Conservation (phyloP, 2,113 vertebrate species). For the Bombycilla garrulus region DNA sequence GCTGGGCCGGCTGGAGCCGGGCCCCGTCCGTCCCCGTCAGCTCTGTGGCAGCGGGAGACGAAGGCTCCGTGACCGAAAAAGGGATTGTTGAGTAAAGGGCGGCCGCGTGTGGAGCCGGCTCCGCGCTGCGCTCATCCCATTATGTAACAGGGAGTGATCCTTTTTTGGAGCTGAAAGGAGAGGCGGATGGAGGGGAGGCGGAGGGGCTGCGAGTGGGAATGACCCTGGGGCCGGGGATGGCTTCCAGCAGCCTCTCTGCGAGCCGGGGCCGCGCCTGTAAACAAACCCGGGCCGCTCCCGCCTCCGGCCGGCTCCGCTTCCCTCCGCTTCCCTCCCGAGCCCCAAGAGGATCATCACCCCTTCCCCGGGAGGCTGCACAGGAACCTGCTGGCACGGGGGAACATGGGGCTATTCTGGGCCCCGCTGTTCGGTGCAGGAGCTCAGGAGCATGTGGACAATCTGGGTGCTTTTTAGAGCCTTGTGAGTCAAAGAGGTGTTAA, state of each 20-base stretch:
- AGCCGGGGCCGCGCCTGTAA: conserved; percentile 9
- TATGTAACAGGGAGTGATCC: conserved; percentile 70
- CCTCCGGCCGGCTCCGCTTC: neutral
- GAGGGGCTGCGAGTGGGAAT: neutral
- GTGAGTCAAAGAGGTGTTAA: conserved; percentile 39
- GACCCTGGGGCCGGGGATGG: neutral
- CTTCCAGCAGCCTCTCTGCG: neutral
- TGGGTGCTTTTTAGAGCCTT: conserved; percentile 14
- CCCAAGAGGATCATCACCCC: neutral
- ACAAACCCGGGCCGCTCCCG: neutral
- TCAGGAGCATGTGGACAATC: conserved; percentile 15
- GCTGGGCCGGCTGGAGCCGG: conserved; percentile 41
- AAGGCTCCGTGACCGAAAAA: conserved; percentile 80
- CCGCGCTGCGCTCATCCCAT: conserved; percentile 17
- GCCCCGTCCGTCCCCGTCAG: conserved; percentile 56
- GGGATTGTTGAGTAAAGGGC: conserved; percentile 74
- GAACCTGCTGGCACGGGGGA: neutral
- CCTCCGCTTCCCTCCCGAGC: too few relatives aligned
- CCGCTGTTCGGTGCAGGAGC: neutral
- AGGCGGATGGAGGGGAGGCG: neutral
- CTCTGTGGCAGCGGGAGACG: neutral
- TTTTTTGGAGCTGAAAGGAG: conserved; percentile 54
- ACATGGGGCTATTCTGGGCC: conserved; percentile 18
- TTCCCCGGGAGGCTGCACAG: neutral
- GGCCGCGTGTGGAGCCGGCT: neutral